These are phyloP conservation scores for Amiota communis DNA, from an alignment of 2,888 invertebrate species.

Conservation along the genomic window DNA sequence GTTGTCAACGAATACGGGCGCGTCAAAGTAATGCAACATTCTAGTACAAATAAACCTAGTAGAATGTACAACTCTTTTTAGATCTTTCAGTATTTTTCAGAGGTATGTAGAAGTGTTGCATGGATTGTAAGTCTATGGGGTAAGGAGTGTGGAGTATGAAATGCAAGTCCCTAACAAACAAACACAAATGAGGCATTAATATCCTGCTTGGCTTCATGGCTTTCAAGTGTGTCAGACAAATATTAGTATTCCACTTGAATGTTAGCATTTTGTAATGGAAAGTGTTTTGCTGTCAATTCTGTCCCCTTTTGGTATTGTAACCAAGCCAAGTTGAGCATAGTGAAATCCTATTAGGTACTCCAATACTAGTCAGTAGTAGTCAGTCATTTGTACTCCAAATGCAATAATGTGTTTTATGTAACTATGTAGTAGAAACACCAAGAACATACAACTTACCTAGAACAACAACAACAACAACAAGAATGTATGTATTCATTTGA, in stretches of 20 bases:
- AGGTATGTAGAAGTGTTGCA: too few relatives aligned
- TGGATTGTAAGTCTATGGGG: too few relatives aligned
- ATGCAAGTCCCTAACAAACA: conserved; percentile 39
- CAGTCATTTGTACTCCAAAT: conserved; percentile 13
- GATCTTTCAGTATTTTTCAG: too few relatives aligned
- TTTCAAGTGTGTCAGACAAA: conserved; percentile 60
- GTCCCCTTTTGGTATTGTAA: conserved; percentile 4
- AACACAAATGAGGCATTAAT: conserved; percentile 68
- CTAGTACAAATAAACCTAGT: too few relatives aligned
- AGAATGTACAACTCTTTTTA: too few relatives aligned
- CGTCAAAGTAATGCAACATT: too few relatives aligned
- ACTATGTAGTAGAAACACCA: too few relatives aligned
- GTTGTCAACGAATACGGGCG: conserved; percentile 20
- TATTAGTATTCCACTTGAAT: conserved; percentile 66
- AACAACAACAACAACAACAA: too few relatives aligned
- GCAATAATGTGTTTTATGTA: too few relatives aligned
- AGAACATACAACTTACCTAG: too few relatives aligned
- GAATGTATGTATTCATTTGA: too few relatives aligned
- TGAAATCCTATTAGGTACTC: conserved; percentile 38
- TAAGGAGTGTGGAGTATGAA: conserved; percentile 39
- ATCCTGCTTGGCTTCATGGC: conserved; percentile 52
- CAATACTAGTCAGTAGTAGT: conserved; percentile 51
- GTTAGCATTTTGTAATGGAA: conserved; percentile 65
- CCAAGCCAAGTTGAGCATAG: conserved; percentile 5
- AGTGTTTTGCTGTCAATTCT: conserved; percentile 46